A percentile compares a stretch with the other conserved stretches of the same genome.
These are phyloP conservation scores for Cephus spinipes DNA, from an alignment of 2,888 invertebrate species.

Conservation along the genomic window DNA sequence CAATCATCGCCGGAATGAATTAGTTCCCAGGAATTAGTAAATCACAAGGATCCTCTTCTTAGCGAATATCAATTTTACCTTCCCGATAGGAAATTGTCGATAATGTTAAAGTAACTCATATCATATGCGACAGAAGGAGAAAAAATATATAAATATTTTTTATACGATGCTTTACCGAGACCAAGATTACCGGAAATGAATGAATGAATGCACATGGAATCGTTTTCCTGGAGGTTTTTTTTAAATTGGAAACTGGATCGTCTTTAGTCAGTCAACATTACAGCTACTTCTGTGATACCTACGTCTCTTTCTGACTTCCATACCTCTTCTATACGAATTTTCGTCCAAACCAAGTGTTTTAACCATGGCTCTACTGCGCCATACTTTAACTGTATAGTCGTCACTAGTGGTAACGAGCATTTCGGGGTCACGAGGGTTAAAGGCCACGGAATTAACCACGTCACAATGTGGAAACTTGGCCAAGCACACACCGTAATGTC, in stretches of 20 bases:
- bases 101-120: background rate
- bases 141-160: background rate
- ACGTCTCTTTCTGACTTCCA: conserved; percentile 65
- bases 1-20: background rate
- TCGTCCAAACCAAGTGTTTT: conserved; percentile 66
- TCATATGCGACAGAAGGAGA: background rate
- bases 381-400: conserved; percentile 80
- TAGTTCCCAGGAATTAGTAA: background rate
- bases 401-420: conserved; percentile 87
- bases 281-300: conserved; percentile 55
- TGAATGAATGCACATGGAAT: background rate
- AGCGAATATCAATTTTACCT: background rate
- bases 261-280: conserved; percentile 61
- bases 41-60: background rate
- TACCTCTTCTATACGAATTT: conserved; percentile 62
- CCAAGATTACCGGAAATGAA: background rate
- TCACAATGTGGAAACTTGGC: conserved; percentile 81
- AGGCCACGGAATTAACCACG: conserved; percentile 88
- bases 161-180: background rate
- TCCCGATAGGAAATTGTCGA: background rate
- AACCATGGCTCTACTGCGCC: conserved; percentile 68
- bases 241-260: conserved; percentile 62
- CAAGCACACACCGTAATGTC: conserved; percentile 83
- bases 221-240: conserved; percentile 15
- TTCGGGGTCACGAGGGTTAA: conserved; percentile 83